phyloP scores from a whole-genome alignment of 1,140 invertebrate species.

The Bombus polaris region DNA sequence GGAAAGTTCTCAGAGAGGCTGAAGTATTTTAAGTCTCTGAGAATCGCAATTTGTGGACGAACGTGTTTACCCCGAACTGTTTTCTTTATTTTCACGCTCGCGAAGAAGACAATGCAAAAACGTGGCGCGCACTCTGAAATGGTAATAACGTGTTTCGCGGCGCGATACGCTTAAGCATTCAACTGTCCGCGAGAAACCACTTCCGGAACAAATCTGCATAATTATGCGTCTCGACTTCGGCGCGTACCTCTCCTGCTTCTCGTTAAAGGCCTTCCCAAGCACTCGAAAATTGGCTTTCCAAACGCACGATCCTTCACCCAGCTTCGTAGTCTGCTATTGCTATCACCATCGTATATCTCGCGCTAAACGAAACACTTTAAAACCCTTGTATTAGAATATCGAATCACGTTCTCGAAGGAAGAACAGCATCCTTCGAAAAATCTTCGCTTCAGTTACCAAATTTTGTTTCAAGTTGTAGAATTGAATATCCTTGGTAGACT shows the following conservation, averaged over 20 bases:
- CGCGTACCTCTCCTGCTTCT: neutral
- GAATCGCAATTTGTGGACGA: constrained; percentile 35
- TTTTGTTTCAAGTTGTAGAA: too few relatives aligned
- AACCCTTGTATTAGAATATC: too few relatives aligned
- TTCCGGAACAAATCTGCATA: constrained; percentile 53
- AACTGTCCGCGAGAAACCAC: constrained; percentile 45
- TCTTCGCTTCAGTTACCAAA: neutral
- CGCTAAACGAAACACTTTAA: too few relatives aligned
- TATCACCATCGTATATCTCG: too few relatives aligned
- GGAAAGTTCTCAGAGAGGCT: neutral
- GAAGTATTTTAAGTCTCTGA: neutral
- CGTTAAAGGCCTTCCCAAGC: neutral
- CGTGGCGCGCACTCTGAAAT: constrained; percentile 18
- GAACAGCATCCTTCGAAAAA: neutral
- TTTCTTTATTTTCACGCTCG: constrained; percentile 4
- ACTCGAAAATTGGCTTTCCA: neutral
- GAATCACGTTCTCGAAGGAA: neutral
- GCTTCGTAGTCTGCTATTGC: too few relatives aligned
- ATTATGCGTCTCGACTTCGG: constrained; percentile 47
- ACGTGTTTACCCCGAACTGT: constrained; percentile 44
- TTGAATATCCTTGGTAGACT: too few relatives aligned
- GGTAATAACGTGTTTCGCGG: constrained; percentile 42
- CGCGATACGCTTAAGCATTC: constrained; percentile 47
- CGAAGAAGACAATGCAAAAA: constrained; percentile 33
- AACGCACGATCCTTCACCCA: neutral